Evolutionary conservation across 2,888 invertebrate species (phyloP).

Genomic region (Pristionchus entomophagus): DNA sequence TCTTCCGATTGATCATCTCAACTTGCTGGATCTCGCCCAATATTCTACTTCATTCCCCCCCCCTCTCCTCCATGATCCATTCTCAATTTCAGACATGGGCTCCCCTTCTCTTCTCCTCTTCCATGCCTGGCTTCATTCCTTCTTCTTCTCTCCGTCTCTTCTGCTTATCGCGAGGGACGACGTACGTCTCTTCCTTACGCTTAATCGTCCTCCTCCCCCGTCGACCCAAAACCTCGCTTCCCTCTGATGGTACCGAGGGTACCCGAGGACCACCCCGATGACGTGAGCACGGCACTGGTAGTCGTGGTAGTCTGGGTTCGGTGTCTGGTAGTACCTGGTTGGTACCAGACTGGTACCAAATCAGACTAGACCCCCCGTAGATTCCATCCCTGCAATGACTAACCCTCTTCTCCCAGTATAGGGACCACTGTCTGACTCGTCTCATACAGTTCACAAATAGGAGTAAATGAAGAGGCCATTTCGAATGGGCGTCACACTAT

Average conservation of each 20-base stretch:
- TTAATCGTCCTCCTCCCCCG: slow-evolving; percentile 15
- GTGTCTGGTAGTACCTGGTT: no score
- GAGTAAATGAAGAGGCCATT: no score
- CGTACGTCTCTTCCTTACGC: slow-evolving; percentile 35
- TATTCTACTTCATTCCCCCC: no score
- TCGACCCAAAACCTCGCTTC: slow-evolving; percentile 31
- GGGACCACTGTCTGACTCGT: no score
- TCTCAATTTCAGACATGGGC: not conserved
- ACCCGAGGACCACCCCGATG: not conserved
- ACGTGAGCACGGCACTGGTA: slow-evolving; percentile 23
- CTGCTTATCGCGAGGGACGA: slow-evolving; percentile 1
- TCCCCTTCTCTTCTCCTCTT: not conserved
- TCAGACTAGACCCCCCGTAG: not conserved
- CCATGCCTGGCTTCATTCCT: not conserved
- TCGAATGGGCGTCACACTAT: no score
- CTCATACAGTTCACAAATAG: no score
- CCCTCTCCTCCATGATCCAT: not conserved
- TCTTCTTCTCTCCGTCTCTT: not conserved
- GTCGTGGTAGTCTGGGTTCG: not conserved
- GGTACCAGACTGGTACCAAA: not conserved
- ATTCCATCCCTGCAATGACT: not conserved
- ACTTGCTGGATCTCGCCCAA: no score
- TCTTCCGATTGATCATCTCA: no score
- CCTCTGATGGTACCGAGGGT: not conserved
- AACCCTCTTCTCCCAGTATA: not conserved